A percentile compares a stretch with the other conserved stretches of the same genome.
These are phyloP conservation scores for Oryzias melastigma DNA, from an alignment of 2,113 vertebrate species.

Conservation along the genomic window DNA sequence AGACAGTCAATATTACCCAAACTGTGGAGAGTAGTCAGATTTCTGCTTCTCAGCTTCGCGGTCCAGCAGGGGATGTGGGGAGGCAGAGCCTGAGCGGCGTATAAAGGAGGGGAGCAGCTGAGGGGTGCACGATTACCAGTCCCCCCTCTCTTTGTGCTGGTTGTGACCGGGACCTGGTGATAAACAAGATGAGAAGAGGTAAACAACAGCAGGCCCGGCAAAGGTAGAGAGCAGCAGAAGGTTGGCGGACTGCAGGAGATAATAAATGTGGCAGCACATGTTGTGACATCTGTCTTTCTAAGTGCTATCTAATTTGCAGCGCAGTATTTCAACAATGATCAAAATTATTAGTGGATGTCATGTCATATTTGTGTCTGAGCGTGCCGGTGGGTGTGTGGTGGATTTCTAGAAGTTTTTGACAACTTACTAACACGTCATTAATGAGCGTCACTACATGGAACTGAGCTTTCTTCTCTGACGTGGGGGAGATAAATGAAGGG, in stretches of 20 bases:
- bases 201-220: slow-evolving; percentile 80
- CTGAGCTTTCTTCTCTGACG: slow-evolving; percentile 7
- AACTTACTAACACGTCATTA: slow-evolving; percentile 43
- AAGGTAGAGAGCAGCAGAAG: slow-evolving; percentile 71
- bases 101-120: not conserved
- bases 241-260: slow-evolving; percentile 62
- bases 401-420: slow-evolving; percentile 49
- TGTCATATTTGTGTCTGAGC: slow-evolving; percentile 11
- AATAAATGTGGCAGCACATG: slow-evolving; percentile 77
- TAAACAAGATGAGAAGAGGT: slow-evolving; percentile 75
- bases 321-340: slow-evolving; percentile 79
- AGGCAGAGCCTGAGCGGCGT: slow-evolving; percentile 5
- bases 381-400: slow-evolving; percentile 3
- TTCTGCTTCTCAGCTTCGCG: slow-evolving; percentile 18
- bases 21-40: too few species aligned
- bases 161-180: slow-evolving; percentile 64
- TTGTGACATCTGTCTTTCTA: slow-evolving; percentile 83
- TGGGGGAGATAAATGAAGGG: slow-evolving; percentile 27
- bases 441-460: slow-evolving; percentile 3
- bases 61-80: slow-evolving; percentile 15
- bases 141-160: slow-evolving; percentile 36
- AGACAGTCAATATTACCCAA: too few species aligned
- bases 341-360: slow-evolving; percentile 67
- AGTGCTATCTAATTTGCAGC: slow-evolving; percentile 81
- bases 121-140: slow-evolving; percentile 22